Percentiles rank a stretch among this genome's conserved stretches.
Evolutionary conservation across 2,113 vertebrate species (phyloP).

Genomic region (Acanthochromis polyacanthus): DNA sequence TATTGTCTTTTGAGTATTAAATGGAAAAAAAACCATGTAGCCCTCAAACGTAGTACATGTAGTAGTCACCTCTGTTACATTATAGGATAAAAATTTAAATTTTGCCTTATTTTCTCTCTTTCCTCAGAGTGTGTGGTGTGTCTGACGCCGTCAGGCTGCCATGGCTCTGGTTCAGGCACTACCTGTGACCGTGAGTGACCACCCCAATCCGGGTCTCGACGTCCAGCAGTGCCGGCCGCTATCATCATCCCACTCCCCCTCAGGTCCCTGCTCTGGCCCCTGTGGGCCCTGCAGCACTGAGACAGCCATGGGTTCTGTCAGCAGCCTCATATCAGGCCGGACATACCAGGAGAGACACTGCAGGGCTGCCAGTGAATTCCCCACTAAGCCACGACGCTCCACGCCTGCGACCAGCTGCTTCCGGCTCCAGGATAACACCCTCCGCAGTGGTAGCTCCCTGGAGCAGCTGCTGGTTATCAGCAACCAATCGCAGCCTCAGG

Average conservation of each 20-base stretch:
- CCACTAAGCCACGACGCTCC: constrained; percentile 79
- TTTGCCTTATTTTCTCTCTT: constrained; percentile 18
- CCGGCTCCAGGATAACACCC: constrained; percentile 80
- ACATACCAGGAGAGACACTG: constrained; percentile 88
- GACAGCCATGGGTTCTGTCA: constrained; percentile 93
- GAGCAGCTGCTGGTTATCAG: constrained; percentile 86
- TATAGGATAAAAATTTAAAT: constrained; percentile 11
- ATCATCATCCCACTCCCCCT: constrained; percentile 45
- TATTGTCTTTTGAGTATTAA: neutral
- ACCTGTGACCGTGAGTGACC: constrained; percentile 89
- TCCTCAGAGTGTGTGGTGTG: constrained; percentile 82
- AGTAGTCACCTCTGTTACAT: constrained; percentile 2
- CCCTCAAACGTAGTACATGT: constrained; percentile 8
- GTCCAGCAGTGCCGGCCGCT: constrained; percentile 77
- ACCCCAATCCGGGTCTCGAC: constrained; percentile 82
- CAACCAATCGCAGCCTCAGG: constrained; percentile 74
- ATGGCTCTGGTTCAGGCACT: constrained; percentile 96
- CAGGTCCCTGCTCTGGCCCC: constrained; percentile 62
- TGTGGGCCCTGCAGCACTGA: constrained; percentile 64
- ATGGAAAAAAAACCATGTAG: neutral
- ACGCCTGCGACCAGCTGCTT: constrained; percentile 87
- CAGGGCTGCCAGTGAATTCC: constrained; percentile 82
- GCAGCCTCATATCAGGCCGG: constrained; percentile 94
- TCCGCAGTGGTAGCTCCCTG: constrained; percentile 85
- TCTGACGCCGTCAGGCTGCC: constrained; percentile 77